Evolutionary conservation across 2,797 vertebrate species (phyloP), one percentile per base, ranked within the genome.

Genomic region (Prunella strophiata): DNA sequence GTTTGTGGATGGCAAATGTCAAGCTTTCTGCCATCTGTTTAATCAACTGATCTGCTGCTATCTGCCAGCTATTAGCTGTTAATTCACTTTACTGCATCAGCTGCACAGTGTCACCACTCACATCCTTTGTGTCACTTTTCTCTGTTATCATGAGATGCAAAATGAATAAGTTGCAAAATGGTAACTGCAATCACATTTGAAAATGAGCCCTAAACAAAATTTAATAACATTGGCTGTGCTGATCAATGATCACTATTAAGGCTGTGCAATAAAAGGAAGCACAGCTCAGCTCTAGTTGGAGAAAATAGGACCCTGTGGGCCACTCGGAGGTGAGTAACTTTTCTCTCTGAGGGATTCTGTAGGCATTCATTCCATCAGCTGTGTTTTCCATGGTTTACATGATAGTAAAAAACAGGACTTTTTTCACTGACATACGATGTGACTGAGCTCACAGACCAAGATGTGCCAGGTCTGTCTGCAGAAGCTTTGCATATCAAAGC

Each of bases 271-370:
- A 79, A 94, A 92, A 76, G 55, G 59, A 93, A 95, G 71, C 1
- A 16, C 73, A 91, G 67, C 73, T 88, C 88, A 71, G 71, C 65
- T 82, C 63, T 67, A 40, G 45, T 38, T 93, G 95, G 70, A 91
- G 73, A 81, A 79, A 94, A 93, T 73, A 93, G 87, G 94, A 93
- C 91, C 87, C 94, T 92, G 76, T 81, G 94, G 94, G 73, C 89
- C 87, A 79, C 67, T 94, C 14, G 0, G 70, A 81, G 52, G 26
- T 70, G 63, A 50, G 79, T 45, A 92, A 55, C 65, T 48, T 85
- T 27, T 78, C 55, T 45, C 73, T 61, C 85, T 20, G 70, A 70
- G 82, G 58, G 26, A 67, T 91, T 19, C 89, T 67, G 29, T 40
- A 85, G 59, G 38, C 43, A 32, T 76, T 91, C 67, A 73, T 96